A percentile compares a stretch with the other conserved stretches of the same genome.
These are phyloP conservation scores for Diorhabda carinulata DNA, from an alignment of 1,140 invertebrate species.

Conservation along the genomic window DNA sequence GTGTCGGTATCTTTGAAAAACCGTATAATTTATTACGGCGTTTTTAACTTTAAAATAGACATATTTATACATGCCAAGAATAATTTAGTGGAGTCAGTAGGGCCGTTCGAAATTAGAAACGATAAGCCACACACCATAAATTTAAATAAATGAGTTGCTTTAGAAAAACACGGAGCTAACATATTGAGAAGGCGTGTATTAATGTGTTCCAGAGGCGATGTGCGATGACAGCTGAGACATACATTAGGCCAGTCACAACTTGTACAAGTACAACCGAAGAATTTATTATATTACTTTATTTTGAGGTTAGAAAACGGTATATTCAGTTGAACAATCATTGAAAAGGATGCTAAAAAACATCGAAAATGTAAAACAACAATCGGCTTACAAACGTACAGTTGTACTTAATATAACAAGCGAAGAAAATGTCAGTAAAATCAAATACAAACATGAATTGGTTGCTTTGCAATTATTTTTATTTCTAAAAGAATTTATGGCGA, in stretches of 20 bases:
- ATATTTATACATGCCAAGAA: slow-evolving; percentile 30
- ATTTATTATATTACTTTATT: not conserved
- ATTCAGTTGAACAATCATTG: not conserved
- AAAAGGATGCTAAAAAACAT: no score
- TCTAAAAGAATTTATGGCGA: no score
- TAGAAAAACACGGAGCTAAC: slow-evolving; percentile 37
- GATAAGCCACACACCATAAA: slow-evolving; percentile 35
- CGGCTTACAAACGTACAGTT: no score
- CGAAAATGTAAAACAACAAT: no score
- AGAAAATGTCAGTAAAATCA: no score
- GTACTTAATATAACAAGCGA: no score
- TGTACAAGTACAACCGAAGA: no score
- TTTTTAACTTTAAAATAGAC: slow-evolving; percentile 26
- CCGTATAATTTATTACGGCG: slow-evolving; percentile 23
- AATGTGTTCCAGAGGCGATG: slow-evolving; percentile 38
- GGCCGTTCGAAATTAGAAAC: slow-evolving; percentile 32
- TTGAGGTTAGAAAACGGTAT: not conserved
- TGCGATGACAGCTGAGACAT: slow-evolving; percentile 36
- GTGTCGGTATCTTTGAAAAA: slow-evolving; percentile 17
- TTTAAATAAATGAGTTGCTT: slow-evolving; percentile 36
- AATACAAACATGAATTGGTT: no score
- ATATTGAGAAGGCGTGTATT: slow-evolving; percentile 37
- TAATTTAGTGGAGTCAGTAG: slow-evolving; percentile 28
- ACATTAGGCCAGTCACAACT: not conserved
- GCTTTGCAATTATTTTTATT: no score